A percentile compares a stretch with the other conserved stretches of the same genome.
Evolutionary conservation across 2,113 vertebrate species (phyloP).

Genomic region (Varanus komodoensis): DNA sequence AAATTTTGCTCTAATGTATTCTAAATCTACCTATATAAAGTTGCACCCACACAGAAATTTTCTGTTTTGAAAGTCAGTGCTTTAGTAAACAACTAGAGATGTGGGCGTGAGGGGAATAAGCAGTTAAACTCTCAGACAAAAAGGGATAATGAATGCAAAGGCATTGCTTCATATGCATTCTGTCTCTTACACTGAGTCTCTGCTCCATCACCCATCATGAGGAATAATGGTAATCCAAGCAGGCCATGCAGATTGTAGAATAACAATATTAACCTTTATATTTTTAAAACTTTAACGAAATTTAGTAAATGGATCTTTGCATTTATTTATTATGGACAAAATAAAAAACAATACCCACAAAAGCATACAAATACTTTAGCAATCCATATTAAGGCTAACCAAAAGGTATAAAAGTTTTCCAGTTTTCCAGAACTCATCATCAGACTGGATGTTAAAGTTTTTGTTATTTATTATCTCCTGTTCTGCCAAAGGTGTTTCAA

Average conservation of each 20-base stretch:
- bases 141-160: not conserved
- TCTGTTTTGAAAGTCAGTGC: not conserved
- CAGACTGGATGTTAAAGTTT: not conserved
- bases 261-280: not conserved
- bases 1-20: not conserved
- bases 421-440: not conserved
- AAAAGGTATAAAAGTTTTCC: not conserved
- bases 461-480: too few relatives aligned
- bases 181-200: too few relatives aligned
- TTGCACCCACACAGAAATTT: not conserved
- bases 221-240: not conserved
- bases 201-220: not conserved
- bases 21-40: not conserved
- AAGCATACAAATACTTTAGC: not conserved
- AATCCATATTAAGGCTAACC: not conserved
- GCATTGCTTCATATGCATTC: not conserved
- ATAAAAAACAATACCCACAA: not conserved
- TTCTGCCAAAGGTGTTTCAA: too few relatives aligned
- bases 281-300: not conserved
- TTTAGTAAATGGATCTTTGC: not conserved
- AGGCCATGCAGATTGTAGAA: not conserved
- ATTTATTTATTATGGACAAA: not conserved
- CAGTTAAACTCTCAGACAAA: not conserved
- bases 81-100: not conserved
- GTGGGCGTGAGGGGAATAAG: too few relatives aligned